A percentile compares a stretch with the other conserved stretches of the same genome.
Conservation (phyloP, 1,140 invertebrate genomes). For the Lepeophtheirus salmonis region DNA sequence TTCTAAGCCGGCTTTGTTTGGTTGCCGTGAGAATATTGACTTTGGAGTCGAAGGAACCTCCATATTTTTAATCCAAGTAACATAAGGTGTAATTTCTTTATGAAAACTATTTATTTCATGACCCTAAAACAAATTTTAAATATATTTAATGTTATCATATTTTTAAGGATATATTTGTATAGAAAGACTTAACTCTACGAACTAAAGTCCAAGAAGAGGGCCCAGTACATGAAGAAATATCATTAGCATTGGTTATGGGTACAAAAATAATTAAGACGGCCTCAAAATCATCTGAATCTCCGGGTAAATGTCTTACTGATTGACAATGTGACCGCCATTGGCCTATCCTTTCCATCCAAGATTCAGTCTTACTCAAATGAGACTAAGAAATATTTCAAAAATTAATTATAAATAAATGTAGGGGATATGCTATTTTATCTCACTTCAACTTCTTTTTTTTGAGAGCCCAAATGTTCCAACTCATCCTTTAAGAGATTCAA, state of each 20-base stretch:
- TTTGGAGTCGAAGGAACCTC: constrained; percentile 43
- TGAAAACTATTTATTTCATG: constrained; percentile 64
- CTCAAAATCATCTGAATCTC: background rate
- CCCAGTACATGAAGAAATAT: too few species aligned
- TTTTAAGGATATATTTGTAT: too few species aligned
- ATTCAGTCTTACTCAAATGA: constrained; percentile 63
- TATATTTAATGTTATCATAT: too few species aligned
- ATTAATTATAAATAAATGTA: too few species aligned
- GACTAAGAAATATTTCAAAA: too few species aligned
- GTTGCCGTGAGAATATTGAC: background rate
- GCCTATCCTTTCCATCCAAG: constrained; percentile 69
- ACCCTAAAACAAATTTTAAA: too few species aligned
- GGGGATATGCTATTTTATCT: constrained; percentile 59
- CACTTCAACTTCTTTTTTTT: constrained; percentile 49
- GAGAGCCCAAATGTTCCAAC: constrained; percentile 57
- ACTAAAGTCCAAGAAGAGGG: too few species aligned
- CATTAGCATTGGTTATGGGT: constrained; percentile 32
- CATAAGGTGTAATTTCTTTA: constrained; percentile 51
- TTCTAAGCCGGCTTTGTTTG: constrained; percentile 47
- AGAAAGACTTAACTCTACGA: too few species aligned
- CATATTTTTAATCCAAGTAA: constrained; percentile 51
- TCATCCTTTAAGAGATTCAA: constrained; percentile 54
- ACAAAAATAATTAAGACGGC: background rate
- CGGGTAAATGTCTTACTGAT: constrained; percentile 40
- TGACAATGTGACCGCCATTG: constrained; percentile 62